phyloP scores from a whole-genome alignment of 2,113 vertebrate species.

The Lichenostomus cassidix region DNA sequence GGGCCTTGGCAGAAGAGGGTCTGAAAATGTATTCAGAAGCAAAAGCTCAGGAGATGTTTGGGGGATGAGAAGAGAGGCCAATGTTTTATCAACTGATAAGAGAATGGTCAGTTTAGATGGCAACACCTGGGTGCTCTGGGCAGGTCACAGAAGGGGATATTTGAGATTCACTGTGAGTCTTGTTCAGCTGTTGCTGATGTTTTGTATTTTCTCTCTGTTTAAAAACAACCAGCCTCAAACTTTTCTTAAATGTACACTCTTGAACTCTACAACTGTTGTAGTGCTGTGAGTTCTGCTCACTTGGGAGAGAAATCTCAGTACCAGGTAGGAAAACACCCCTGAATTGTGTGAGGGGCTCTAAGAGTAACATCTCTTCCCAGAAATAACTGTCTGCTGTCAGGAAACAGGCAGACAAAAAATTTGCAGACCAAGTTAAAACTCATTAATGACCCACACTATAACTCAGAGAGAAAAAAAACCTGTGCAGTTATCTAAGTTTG shows the following conservation, averaged over 20 bases:
- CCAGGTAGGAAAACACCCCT: background rate
- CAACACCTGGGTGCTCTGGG: background rate
- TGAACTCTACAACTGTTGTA: background rate
- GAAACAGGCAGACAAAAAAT: constrained; percentile 35
- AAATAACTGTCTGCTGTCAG: background rate
- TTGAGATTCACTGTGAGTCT: background rate
- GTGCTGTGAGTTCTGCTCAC: background rate
- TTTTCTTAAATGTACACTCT: background rate
- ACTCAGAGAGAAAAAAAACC: background rate
- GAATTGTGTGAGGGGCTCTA: background rate
- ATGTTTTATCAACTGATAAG: background rate
- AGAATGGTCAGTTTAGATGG: background rate
- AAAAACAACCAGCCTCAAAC: background rate
- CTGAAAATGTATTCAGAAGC: background rate
- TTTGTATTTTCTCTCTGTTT: background rate
- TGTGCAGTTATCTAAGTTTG: constrained; percentile 52
- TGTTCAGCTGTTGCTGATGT: background rate
- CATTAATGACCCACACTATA: background rate
- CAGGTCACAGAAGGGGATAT: background rate
- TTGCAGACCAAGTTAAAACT: constrained; percentile 46
- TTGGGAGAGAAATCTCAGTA: background rate
- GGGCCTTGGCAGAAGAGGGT: background rate
- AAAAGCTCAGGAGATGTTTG: background rate
- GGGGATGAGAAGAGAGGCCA: background rate
- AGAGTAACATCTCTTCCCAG: background rate